Conservation (phyloP, 2,797 vertebrate species). For the Sus cebifrons region DNA sequence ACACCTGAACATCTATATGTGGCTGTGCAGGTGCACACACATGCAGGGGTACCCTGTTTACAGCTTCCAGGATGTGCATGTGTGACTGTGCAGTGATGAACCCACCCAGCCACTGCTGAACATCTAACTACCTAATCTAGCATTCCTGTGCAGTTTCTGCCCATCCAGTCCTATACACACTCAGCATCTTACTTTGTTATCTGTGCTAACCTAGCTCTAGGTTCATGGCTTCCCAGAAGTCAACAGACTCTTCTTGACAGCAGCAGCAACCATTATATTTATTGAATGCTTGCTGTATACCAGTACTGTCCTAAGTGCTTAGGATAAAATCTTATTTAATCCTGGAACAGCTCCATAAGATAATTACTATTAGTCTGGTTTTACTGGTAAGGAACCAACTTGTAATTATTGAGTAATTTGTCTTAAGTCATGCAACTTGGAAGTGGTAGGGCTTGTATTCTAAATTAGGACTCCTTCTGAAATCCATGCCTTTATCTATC, state of each 20-base stretch:
- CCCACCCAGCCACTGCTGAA: no score
- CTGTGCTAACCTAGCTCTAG: neutral
- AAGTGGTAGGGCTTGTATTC: neutral
- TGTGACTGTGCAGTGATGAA: neutral
- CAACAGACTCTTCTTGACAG: neutral
- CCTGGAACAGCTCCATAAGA: neutral
- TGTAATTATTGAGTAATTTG: neutral
- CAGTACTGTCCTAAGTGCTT: neutral
- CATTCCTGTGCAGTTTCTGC: neutral
- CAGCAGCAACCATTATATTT: neutral
- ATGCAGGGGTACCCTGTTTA: neutral
- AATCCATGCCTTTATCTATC: neutral
- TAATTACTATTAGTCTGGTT: neutral
- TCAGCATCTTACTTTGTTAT: neutral
- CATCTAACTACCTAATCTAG: neutral
- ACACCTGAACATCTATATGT: neutral
- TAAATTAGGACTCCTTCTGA: constrained; percentile 9
- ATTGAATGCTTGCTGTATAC: neutral
- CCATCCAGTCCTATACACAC: neutral
- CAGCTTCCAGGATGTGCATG: neutral
- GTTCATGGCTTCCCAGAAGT: neutral
- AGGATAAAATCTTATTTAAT: neutral
- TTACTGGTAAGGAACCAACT: constrained; percentile 30
- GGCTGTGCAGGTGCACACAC: neutral
- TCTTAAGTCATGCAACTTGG: neutral